These are phyloP conservation scores for Epinephelus coioides DNA, from an alignment of 2,797 vertebrate species.

Conservation along the genomic window DNA sequence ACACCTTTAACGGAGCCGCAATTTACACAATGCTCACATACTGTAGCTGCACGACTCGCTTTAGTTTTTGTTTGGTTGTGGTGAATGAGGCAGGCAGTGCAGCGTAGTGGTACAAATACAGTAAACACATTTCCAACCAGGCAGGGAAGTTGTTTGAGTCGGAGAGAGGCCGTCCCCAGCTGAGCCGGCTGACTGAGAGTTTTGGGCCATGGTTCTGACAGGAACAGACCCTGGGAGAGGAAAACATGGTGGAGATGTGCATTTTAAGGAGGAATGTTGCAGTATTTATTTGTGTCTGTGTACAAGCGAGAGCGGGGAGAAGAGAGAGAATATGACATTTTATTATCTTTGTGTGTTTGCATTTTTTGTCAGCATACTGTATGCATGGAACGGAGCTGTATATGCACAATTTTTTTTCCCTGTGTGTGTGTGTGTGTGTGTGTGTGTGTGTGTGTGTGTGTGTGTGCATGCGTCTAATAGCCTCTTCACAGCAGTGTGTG, in stretches of 20 bases:
- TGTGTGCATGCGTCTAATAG: not conserved
- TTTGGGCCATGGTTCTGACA: conserved; percentile 83
- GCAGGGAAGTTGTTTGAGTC: conserved; percentile 57
- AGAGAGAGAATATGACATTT: conserved; percentile 28
- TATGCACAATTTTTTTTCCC: not conserved
- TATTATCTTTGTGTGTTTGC: conserved; percentile 42
- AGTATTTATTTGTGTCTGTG: conserved; percentile 68
- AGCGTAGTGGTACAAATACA: conserved; percentile 64
- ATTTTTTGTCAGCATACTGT: not conserved
- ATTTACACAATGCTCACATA: conserved; percentile 36
- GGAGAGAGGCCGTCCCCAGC: conserved; percentile 69
- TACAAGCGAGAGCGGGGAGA: conserved; percentile 25
- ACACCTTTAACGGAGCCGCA: not conserved
- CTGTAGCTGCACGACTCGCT: conserved; percentile 31
- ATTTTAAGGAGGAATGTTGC: conserved; percentile 67
- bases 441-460: not conserved
- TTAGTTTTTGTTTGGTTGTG: conserved; percentile 39
- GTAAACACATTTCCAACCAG: conserved; percentile 70
- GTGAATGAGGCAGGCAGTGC: conserved; percentile 61
- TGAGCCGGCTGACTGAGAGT: conserved; percentile 82
- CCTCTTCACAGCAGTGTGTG: conserved; percentile 13
- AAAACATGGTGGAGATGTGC: conserved; percentile 61
- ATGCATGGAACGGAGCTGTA: conserved; percentile 2
- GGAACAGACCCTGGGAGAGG: conserved; percentile 73
- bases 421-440: not conserved